These are phyloP conservation scores for Clivina fossor DNA, from an alignment of 2,888 invertebrate species.

Conservation along the genomic window DNA sequence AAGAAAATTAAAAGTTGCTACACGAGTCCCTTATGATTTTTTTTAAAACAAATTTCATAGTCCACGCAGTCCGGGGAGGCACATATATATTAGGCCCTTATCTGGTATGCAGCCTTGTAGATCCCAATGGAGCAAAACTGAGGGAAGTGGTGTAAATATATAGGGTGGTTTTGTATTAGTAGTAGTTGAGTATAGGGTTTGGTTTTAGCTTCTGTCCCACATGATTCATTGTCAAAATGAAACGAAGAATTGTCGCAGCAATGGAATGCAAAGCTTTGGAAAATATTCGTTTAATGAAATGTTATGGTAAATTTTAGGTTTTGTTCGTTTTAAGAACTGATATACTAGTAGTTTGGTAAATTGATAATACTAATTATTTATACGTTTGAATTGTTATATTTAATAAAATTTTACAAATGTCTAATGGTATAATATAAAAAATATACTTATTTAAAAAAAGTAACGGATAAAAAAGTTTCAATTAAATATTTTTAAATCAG, in stretches of 20 bases:
- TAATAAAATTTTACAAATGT: no score
- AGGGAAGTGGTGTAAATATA: constrained; percentile 6
- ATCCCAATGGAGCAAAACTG: constrained; percentile 7
- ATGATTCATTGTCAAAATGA: constrained; percentile 32
- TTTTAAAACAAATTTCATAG: constrained; percentile 30
- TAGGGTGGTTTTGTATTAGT: not conserved
- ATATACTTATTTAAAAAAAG: no score
- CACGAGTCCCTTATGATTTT: constrained; percentile 28
- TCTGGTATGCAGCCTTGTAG: constrained; percentile 27
- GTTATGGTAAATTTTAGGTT: no score
- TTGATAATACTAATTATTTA: no score
- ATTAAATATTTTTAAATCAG: no score
- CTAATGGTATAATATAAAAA: no score
- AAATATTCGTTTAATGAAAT: constrained; percentile 32
- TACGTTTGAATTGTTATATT: no score
- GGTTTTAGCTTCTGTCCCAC: not conserved
- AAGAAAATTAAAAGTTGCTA: constrained; percentile 32
- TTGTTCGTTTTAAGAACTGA: no score
- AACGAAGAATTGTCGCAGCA: constrained; percentile 26
- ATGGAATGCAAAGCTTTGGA: constrained; percentile 11
- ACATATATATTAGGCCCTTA: constrained; percentile 30
- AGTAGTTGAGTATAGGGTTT: no score
- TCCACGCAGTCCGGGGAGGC: constrained; percentile 17
- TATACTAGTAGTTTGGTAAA: no score
- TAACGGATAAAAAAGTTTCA: no score